A percentile compares a stretch with the other conserved stretches of the same genome.
Evolutionary conservation across 2,888 invertebrate species (phyloP).

Genomic region (Masnerella sp.): DNA sequence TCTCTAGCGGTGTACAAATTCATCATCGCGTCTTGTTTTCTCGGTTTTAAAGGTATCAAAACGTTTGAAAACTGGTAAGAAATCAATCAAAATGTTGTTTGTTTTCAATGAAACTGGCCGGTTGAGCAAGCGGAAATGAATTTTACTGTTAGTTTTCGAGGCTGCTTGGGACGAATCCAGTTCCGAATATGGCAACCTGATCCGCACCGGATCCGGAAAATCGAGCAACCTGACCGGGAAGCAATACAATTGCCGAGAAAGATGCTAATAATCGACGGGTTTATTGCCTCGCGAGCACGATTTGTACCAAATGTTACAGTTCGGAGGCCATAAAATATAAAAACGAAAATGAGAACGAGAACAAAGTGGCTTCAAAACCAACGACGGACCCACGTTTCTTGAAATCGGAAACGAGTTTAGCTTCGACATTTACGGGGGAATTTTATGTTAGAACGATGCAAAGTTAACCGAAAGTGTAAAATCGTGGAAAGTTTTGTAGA

Average conservation of each 20-base stretch:
- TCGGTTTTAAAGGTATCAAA: constrained; percentile 40
- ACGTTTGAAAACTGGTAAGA: constrained; percentile 21
- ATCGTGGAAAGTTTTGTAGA: too few relatives aligned
- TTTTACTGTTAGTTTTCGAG: constrained; percentile 46
- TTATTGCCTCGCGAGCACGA: neutral
- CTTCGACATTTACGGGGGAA: constrained; percentile 9
- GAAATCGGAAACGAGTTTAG: constrained; percentile 2
- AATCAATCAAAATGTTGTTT: constrained; percentile 43
- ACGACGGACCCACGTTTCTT: constrained; percentile 1
- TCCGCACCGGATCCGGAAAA: constrained; percentile 34
- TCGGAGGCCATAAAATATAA: neutral
- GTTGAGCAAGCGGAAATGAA: constrained; percentile 28
- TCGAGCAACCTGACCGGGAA: constrained; percentile 30
- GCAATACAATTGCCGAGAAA: neutral
- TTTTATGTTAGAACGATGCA: constrained; percentile 26
- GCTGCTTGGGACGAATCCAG: constrained; percentile 4
- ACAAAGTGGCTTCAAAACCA: neutral
- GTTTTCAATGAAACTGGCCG: constrained; percentile 17
- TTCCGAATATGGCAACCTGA: constrained; percentile 40
- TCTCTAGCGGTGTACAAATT: constrained; percentile 23
- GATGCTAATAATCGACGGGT: neutral
- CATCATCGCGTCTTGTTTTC: constrained; percentile 23
- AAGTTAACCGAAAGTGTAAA: too few relatives aligned
- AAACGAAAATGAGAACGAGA: neutral
- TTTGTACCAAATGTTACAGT: neutral